Percentiles rank a stretch among this genome's conserved stretches.
Conservation (phyloP, 2,888 invertebrate species). For the Catocala fraxini region DNA sequence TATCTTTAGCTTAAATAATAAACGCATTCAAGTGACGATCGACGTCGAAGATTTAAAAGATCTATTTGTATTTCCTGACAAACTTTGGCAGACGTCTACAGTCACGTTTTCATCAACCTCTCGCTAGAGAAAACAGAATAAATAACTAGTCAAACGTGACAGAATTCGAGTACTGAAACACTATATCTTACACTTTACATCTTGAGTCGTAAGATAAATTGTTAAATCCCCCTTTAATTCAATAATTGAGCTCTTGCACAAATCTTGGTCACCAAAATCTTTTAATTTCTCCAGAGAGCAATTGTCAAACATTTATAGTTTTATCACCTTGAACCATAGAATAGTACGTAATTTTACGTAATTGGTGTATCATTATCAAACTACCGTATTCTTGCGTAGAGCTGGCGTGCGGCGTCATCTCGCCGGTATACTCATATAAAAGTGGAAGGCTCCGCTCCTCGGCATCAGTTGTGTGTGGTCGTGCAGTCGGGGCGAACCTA, state of each 20-base stretch:
- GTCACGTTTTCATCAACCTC: constrained; percentile 52
- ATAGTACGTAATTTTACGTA: constrained; percentile 81
- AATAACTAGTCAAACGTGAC: constrained; percentile 30
- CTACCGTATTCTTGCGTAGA: constrained; percentile 84
- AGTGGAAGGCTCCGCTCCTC: constrained; percentile 71
- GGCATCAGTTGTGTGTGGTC: constrained; percentile 85
- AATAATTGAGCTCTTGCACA: neutral
- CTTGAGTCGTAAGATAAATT: neutral
- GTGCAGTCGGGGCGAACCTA: constrained; percentile 83
- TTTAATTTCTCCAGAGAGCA: constrained; percentile 51
- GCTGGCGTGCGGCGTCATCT: constrained; percentile 75
- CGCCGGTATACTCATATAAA: constrained; percentile 82
- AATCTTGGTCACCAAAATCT: constrained; percentile 7
- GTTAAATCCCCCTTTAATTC: neutral
- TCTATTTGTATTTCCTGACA: constrained; percentile 31
- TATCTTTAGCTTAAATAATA: constrained; percentile 18
- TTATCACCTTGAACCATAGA: constrained; percentile 81
- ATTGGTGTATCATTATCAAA: constrained; percentile 84
- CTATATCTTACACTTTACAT: neutral
- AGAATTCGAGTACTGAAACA: constrained; percentile 15
- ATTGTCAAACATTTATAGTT: constrained; percentile 57
- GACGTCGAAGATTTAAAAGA: constrained; percentile 12
- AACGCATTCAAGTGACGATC: constrained; percentile 16
- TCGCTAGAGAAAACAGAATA: constrained; percentile 50
- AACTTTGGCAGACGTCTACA: constrained; percentile 48